These are phyloP conservation scores for Epirrhoe tristata DNA, from an alignment of 2,888 invertebrate species.

Conservation along the genomic window DNA sequence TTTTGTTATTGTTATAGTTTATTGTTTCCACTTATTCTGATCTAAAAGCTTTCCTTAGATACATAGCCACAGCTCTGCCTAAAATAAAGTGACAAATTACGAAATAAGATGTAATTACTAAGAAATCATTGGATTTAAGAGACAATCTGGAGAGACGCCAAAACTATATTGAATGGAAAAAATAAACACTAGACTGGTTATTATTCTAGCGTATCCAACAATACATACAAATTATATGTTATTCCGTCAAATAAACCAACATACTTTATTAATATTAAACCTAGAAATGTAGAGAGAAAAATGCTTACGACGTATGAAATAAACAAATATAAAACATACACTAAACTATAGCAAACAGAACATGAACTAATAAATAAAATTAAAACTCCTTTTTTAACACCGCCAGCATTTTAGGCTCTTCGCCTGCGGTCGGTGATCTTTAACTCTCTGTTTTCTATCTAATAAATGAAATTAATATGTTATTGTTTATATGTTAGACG, in stretches of 20 bases:
- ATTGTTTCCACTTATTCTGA: neutral
- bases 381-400: too few species aligned
- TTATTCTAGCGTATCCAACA: conserved; percentile 16
- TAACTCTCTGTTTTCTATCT: too few species aligned
- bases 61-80: conserved; percentile 4
- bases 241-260: conserved; percentile 4
- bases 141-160: conserved; percentile 27
- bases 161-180: conserved; percentile 26
- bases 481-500: too few species aligned
- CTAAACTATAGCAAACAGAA: too few species aligned
- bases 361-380: too few species aligned
- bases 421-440: too few species aligned
- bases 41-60: conserved; percentile 9
- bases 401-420: too few species aligned
- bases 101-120: conserved; percentile 24
- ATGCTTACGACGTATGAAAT: neutral
- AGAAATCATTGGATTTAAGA: conserved; percentile 25
- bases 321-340: too few species aligned
- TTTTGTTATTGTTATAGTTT: too few species aligned
- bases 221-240: conserved; percentile 15
- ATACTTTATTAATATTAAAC: conserved; percentile 5
- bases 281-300: neutral
- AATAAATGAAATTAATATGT: neutral
- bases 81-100: conserved; percentile 24
- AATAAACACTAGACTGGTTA: conserved; percentile 19